Evolutionary conservation across 2,888 invertebrate genomes (phyloP).

Genomic region (Brachynemurus nebulosus): DNA sequence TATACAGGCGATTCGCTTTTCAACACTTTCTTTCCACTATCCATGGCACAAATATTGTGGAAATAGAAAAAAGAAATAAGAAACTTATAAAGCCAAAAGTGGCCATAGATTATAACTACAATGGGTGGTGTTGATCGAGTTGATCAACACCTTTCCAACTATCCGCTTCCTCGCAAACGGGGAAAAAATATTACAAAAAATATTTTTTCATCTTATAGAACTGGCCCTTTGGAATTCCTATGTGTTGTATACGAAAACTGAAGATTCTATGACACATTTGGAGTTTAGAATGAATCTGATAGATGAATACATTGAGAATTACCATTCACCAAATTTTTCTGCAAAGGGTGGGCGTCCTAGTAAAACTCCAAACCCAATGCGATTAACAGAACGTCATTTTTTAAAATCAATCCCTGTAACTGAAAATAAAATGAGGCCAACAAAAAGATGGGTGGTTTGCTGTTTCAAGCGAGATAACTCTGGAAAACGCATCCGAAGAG

Average conservation of each 20-base stretch:
- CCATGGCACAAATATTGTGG: conserved; percentile 12
- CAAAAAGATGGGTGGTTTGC: not conserved
- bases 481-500: not conserved
- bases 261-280: conserved; percentile 3
- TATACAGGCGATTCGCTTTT: no score
- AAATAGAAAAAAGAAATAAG: conserved; percentile 6
- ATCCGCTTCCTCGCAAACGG: conserved; percentile 14
- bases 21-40: conserved; percentile 16
- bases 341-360: not conserved
- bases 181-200: no score
- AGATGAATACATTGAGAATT: not conserved
- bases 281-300: not conserved
- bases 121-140: conserved; percentile 17
- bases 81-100: conserved; percentile 12
- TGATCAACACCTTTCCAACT: conserved; percentile 14
- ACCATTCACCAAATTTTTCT: not conserved
- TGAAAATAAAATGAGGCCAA: not conserved
- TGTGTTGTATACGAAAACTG: conserved; percentile 10
- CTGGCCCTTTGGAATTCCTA: conserved; percentile 16
- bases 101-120: conserved; percentile 15
- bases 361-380: not conserved
- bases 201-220: conserved; percentile 16
- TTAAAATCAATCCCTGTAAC: not conserved
- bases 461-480: not conserved
- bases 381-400: no score